Conservation (phyloP, 92 coral and sea anemone genomes). For the Heliopora coerulea region DNA sequence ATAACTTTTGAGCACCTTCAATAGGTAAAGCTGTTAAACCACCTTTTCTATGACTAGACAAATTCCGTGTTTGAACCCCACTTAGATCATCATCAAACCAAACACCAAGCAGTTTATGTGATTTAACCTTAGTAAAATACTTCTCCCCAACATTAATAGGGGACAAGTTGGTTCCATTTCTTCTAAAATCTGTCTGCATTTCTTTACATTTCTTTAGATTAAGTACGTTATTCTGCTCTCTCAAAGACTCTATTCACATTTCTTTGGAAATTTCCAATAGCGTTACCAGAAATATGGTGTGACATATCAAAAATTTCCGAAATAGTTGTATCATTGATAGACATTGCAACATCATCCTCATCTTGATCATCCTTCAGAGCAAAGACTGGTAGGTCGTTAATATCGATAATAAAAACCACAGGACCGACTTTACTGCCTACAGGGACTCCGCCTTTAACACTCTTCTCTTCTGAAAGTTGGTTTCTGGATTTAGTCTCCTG, state of each 20-base stretch:
- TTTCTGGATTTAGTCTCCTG: background rate
- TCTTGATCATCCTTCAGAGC: no score
- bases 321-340: no score
- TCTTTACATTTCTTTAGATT: slow-evolving; percentile 4
- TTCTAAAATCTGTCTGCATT: background rate
- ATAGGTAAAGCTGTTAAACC: slow-evolving; percentile 2
- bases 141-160: background rate
- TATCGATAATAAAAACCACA: background rate
- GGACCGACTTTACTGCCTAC: background rate
- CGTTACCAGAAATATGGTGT: no score
- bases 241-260: no score
- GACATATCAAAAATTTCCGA: no score
- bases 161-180: background rate
- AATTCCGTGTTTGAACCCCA: slow-evolving; percentile 16
- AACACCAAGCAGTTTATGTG: slow-evolving; percentile 12
- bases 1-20: background rate
- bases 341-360: no score
- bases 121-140: background rate
- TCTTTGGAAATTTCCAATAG: no score
- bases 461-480: background rate
- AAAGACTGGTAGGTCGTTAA: background rate
- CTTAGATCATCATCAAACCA: slow-evolving; percentile 13
- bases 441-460: background rate
- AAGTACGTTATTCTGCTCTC: background rate
- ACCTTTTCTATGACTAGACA: slow-evolving; percentile 7